phyloP scores from a whole-genome alignment of 2,797 vertebrate genomes.

The Loris lydekkerianus region DNA sequence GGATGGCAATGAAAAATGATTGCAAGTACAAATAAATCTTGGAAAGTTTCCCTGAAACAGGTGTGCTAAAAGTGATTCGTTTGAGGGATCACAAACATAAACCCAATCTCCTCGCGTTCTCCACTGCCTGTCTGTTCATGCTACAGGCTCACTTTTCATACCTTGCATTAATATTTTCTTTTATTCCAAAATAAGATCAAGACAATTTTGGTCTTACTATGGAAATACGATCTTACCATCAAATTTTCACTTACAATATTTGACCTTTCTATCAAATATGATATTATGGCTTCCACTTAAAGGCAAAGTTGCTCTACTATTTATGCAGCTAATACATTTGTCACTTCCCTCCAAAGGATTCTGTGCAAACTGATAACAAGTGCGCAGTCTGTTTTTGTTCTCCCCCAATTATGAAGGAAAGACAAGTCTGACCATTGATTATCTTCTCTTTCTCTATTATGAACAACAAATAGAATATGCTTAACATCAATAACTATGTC shows the following conservation, averaged over 20 bases:
- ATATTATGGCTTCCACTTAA: not conserved
- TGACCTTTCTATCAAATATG: not conserved
- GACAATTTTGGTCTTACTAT: not conserved
- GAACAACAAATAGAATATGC: constrained; percentile 47
- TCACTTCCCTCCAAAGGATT: not conserved
- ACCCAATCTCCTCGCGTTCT: not conserved
- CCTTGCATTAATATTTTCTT: not conserved
- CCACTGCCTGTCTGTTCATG: not conserved
- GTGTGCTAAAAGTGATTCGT: constrained; percentile 66
- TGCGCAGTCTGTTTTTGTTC: constrained; percentile 14
- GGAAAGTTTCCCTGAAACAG: constrained; percentile 80
- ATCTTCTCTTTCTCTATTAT: constrained; percentile 46
- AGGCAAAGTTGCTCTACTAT: not conserved
- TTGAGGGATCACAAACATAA: constrained; percentile 65
- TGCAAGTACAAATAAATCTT: constrained; percentile 83
- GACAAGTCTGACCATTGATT: not conserved
- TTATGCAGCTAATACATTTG: not conserved
- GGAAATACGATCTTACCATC: not conserved
- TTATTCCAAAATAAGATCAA: constrained; percentile 5
- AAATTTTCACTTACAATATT: no score
- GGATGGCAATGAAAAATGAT: constrained; percentile 83
- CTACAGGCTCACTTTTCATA: not conserved
- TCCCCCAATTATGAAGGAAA: constrained; percentile 12
- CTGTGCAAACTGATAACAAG: not conserved
- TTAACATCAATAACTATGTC: constrained; percentile 57